Base-by-base conservation (phyloP, 2,797 vertebrate species). In the Mormyrus proboscirostris region DNA sequence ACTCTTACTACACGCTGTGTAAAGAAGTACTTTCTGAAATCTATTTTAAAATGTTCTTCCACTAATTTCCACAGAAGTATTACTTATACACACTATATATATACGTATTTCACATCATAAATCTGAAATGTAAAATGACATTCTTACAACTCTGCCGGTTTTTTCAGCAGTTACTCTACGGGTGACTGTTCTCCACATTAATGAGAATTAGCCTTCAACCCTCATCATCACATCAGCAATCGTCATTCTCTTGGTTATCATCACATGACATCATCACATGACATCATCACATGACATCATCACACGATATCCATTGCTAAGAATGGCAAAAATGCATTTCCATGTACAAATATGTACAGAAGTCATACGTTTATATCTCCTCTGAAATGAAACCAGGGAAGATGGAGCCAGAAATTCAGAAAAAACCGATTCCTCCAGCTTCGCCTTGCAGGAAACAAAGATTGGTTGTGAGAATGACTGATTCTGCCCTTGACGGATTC, bases 401-500 rank as follows among this genome's bases (percentile, higher is more conserved):
- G 38, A 2, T 0, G 38, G 38, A 79, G 16, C 5, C 25, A 41
- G 73, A 79, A 44, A 79, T 79, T 79, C 73, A 7, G 38, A 19
- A n/a, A 76, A 59, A 22, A 22, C 57, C 16, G 33, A 33, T 33
- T 79, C 33, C 6, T 41, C 73, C 38, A 41, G 16, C 14, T 41
- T 7, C 14, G 44, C 16, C 19, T 79, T 47, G 14, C 29, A 8
- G 38, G 16, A 79, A 79, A 47, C 33, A 79, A 41, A 47, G 76
- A 79, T n/a, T 79, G 33, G 76, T 44, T n/a, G 2, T 19, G 38
- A 47, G 41, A 79, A 41, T 79, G 76, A 44, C 41, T 47, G 76
- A 79, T 79, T 79, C 38, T 79, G 73, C 73, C 38, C 38, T 79
- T 79, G 73, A 79, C 22, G 73, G 73, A 79, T 41, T 79, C 73